phyloP scores from a whole-genome alignment of 2,888 invertebrate genomes.

The Drosophila peninsularis region DNA sequence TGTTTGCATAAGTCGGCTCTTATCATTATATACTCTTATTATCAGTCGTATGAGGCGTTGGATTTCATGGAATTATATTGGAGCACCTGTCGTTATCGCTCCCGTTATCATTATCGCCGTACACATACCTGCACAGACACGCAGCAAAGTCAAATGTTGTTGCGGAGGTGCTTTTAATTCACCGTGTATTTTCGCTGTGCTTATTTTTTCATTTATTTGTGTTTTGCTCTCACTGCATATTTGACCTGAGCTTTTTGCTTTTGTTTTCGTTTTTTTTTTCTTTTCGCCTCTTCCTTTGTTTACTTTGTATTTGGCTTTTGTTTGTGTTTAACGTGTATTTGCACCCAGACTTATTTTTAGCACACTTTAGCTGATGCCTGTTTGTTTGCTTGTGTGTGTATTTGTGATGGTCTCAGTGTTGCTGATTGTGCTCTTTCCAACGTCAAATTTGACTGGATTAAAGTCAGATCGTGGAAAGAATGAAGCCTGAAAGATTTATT shows the following conservation, averaged over 20 bases:
- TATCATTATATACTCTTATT: slow-evolving; percentile 13
- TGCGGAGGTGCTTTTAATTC: not conserved
- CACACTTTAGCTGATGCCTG: slow-evolving; percentile 32
- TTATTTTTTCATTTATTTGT: slow-evolving; percentile 24
- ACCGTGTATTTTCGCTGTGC: slow-evolving; percentile 15
- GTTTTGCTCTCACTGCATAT: slow-evolving; percentile 35
- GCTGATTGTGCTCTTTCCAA: not conserved
- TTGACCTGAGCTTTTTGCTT: slow-evolving; percentile 36
- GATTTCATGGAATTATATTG: slow-evolving; percentile 24
- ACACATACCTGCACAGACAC: not conserved
- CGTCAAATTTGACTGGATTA: not conserved
- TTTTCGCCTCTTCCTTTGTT: slow-evolving; percentile 20
- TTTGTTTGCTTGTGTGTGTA: not conserved
- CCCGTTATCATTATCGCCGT: slow-evolving; percentile 23
- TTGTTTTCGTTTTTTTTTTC: slow-evolving; percentile 13
- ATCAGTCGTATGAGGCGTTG: slow-evolving; percentile 26
- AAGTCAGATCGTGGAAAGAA: too few relatives aligned
- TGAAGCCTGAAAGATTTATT: not conserved
- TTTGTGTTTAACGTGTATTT: slow-evolving; percentile 39
- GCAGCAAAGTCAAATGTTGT: not conserved
- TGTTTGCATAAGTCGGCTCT: slow-evolving; percentile 12
- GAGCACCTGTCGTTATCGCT: slow-evolving; percentile 43
- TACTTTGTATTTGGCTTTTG: slow-evolving; percentile 34
- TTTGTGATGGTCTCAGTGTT: not conserved
- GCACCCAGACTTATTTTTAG: slow-evolving; percentile 57